Conservation (phyloP, 2,113 vertebrate genomes). For the Amazona guildingii region DNA sequence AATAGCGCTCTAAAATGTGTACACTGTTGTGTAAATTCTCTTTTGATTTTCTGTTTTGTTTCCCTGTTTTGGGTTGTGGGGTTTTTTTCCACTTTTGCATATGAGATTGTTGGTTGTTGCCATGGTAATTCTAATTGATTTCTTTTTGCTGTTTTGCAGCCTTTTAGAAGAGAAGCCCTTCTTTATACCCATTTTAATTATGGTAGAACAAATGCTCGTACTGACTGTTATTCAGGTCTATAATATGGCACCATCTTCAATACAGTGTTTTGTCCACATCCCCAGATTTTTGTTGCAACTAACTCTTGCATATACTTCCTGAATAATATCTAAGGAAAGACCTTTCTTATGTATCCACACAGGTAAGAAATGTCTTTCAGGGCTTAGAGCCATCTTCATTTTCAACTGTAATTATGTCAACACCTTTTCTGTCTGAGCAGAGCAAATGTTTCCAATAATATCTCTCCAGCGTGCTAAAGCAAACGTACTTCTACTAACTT, state of each 20-base stretch:
- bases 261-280: background rate
- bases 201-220: background rate
- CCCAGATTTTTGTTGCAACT: background rate
- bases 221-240: background rate
- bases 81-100: conserved; percentile 55
- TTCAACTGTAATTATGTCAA: background rate
- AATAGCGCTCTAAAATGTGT: background rate
- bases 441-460: background rate
- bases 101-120: conserved; percentile 71
- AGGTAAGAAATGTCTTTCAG: background rate
- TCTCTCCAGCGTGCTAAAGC: background rate
- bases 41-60: conserved; percentile 64
- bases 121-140: conserved; percentile 75
- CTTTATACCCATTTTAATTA: conserved; percentile 56
- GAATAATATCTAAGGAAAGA: background rate
- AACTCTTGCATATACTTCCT: background rate
- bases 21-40: conserved; percentile 22
- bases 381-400: background rate
- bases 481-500: background rate
- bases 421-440: background rate
- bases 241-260: background rate
- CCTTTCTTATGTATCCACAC: background rate
- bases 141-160: conserved; percentile 68
- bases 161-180: conserved; percentile 66
- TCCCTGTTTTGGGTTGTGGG: background rate